phyloP scores from a whole-genome alignment of 2,113 vertebrate species.

The Laticauda laticaudata region DNA sequence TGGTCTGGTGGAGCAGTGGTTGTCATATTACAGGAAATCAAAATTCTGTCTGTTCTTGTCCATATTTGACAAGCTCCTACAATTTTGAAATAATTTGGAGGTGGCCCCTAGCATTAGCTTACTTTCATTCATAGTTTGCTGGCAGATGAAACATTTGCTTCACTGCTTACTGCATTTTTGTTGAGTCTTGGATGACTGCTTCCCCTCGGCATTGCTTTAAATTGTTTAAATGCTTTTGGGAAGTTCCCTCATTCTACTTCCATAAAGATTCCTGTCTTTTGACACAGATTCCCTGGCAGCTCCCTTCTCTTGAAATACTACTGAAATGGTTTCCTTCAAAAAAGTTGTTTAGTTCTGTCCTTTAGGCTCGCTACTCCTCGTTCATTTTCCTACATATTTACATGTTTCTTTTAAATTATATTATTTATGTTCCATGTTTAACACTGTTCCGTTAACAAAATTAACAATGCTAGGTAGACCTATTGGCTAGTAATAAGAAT shows the following conservation, averaged over 20 bases:
- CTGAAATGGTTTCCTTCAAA: slow-evolving; percentile 51
- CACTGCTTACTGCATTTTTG: slow-evolving; percentile 47
- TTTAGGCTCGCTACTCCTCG: slow-evolving; percentile 49
- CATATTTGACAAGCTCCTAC: slow-evolving; percentile 13
- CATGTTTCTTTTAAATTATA: slow-evolving; percentile 58
- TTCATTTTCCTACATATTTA: slow-evolving; percentile 38
- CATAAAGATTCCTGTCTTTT: slow-evolving; percentile 27
- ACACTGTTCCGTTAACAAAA: slow-evolving; percentile 60
- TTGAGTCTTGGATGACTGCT: slow-evolving; percentile 10
- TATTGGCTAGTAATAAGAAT: slow-evolving; percentile 48
- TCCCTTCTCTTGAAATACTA: slow-evolving; percentile 24
- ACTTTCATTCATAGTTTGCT: slow-evolving; percentile 33
- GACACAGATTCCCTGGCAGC: not conserved
- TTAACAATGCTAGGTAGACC: slow-evolving; percentile 56
- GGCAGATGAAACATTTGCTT: slow-evolving; percentile 38
- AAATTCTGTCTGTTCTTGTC: slow-evolving; percentile 13
- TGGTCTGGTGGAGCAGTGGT: slow-evolving; percentile 33
- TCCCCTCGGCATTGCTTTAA: slow-evolving; percentile 37
- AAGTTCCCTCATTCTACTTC: slow-evolving; percentile 33
- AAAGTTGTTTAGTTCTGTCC: slow-evolving; percentile 48
- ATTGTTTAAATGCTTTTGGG: slow-evolving; percentile 46
- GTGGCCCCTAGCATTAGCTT: slow-evolving; percentile 22
- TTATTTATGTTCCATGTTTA: slow-evolving; percentile 61
- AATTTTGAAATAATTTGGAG: slow-evolving; percentile 48
- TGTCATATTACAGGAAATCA: slow-evolving; percentile 50